Evolutionary conservation across 2,113 vertebrate genomes (phyloP).

Genomic region (Anolis carolinensis): DNA sequence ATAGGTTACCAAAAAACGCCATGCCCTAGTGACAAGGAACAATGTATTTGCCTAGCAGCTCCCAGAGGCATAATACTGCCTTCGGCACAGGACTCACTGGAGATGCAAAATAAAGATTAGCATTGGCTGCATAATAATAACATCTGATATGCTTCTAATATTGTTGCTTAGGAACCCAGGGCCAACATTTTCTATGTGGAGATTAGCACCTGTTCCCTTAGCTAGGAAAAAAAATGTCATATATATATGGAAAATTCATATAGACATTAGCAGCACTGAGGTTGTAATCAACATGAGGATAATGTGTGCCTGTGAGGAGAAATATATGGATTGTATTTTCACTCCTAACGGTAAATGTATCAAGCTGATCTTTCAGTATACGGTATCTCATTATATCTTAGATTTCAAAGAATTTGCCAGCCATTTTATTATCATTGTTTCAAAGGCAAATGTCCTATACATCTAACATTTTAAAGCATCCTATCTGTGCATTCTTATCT

Average conservation of each 20-base stretch:
- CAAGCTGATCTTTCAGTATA: fast-evolving
- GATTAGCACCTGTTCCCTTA: constrained; percentile 55
- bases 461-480: neutral
- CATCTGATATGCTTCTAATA: constrained; percentile 35
- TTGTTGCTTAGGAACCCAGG: constrained; percentile 64
- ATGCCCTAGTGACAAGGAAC: constrained; percentile 52
- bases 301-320: neutral
- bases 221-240: constrained; percentile 43
- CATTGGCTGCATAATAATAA: constrained; percentile 44
- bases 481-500: neutral
- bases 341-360: constrained; percentile 4
- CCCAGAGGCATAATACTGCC: constrained; percentile 29
- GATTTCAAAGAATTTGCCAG: constrained; percentile 11
- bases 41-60: constrained; percentile 55
- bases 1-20: constrained; percentile 34
- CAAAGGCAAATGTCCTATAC: neutral
- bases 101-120: constrained; percentile 47
- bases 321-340: neutral
- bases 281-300: constrained; percentile 24
- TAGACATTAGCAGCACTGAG: neutral
- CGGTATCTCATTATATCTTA: neutral
- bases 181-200: constrained; percentile 50
- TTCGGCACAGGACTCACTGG: constrained; percentile 31
- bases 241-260: constrained; percentile 23
- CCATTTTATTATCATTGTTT: neutral